Percentiles rank a stretch among this genome's conserved stretches.
Conservation (phyloP, 2,888 invertebrate genomes). For the Terebella lapidaria region DNA sequence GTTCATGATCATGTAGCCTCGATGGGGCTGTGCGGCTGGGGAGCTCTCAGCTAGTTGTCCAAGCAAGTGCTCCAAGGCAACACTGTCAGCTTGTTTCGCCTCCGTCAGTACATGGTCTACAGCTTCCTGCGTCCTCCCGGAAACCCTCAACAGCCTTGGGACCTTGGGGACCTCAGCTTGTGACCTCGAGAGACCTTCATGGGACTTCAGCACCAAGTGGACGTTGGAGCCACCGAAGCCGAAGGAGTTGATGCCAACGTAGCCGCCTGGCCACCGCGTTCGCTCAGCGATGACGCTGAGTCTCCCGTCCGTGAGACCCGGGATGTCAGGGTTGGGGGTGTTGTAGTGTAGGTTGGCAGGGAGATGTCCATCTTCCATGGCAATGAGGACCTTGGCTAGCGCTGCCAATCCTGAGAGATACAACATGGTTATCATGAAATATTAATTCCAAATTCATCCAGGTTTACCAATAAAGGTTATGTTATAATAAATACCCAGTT, state of each 20-base stretch:
- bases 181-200: not conserved
- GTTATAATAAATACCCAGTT: not conserved
- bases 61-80: too few species aligned
- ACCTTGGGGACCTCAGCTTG: not conserved
- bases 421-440: not conserved
- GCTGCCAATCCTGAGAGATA: constrained; percentile 69
- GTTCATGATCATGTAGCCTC: too few species aligned
- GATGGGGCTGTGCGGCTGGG: too few species aligned
- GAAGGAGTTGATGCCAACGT: constrained; percentile 90
- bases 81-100: too few species aligned
- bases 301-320: constrained; percentile 82
- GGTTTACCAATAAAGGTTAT: not conserved
- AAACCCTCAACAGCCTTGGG: not conserved
- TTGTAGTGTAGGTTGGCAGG: constrained; percentile 88
- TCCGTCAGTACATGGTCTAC: constrained; percentile 69
- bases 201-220: constrained; percentile 56
- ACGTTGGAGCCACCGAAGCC: constrained; percentile 82
- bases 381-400: constrained; percentile 82
- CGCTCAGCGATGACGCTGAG: constrained; percentile 75
- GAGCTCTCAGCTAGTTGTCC: too few species aligned
- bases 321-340: constrained; percentile 82
- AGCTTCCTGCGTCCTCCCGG: constrained; percentile 55
- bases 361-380: constrained; percentile 85
- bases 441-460: not conserved
- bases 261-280: constrained; percentile 83